Evolutionary conservation across 2,888 invertebrate genomes (phyloP), one percentile per base, ranked within the genome.

Genomic region (Cenopis cana): DNA sequence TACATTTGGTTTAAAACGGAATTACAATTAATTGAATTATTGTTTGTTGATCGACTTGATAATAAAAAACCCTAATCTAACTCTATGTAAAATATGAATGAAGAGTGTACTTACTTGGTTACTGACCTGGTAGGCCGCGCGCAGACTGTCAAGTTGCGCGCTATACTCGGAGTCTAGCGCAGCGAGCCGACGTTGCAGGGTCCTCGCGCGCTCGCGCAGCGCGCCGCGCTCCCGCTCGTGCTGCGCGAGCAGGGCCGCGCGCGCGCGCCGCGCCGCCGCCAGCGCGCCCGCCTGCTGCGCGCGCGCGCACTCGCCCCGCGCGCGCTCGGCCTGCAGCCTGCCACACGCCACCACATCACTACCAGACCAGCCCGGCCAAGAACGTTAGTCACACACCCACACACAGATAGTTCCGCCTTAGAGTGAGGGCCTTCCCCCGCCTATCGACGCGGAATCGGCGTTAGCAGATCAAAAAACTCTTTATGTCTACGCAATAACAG

Each of bases 121-220:
- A 90, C 91, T 72, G 52, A 90, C 92, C 88, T 92, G 95, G 85
- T 97, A 97, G 9, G 96, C 96, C 17, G 96, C 96, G 54, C 97
- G 94, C 68, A 98, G 90, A 80, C 96, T 96, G 81, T 97, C 97
- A 69, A 97, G 94, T 86, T 98, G 98, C 78, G 96, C 96, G 68
- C 96, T 95, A 87, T 97, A 97, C 88, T 98, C 98, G 9, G 96
- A 95, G 85, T 97, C 97, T 72, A 97, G 93, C 46, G 96, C 95
- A 75, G 95, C 96, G 74, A 97, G 94, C 24, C 96, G 94, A 46
- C 95, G 94, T 85, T 97, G 96, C 77, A 97, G 89, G 74, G 95
- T 95, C 72, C 95, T 94, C 69, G 96, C 95, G 71, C 96, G 95
- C 80, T 97, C 97, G 41, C 96, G 87, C 68, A 95, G 90, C 73